These are phyloP conservation scores for Thamnophis sirtalis DNA, from an alignment of 2,113 vertebrate genomes.

Conservation along the genomic window DNA sequence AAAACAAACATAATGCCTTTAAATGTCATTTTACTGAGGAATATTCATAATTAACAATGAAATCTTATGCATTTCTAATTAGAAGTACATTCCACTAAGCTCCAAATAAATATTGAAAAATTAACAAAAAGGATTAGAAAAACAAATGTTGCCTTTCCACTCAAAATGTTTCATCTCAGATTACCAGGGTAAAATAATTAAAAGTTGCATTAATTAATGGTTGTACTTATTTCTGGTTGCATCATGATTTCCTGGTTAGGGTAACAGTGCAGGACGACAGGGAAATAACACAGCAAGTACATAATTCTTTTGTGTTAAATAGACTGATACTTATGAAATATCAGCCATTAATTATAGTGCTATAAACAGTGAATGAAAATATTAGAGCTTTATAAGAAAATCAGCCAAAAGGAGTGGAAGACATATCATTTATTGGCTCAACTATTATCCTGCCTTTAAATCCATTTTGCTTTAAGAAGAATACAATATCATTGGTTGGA, in stretches of 20 bases:
- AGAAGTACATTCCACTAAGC: not conserved
- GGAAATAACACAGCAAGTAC: not conserved
- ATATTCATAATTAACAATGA: not conserved
- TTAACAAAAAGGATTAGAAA: not conserved
- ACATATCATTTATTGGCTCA: not conserved
- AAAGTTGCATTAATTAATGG: not conserved
- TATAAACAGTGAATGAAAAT: not conserved
- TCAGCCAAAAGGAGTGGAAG: not conserved
- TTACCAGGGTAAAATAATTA: not conserved
- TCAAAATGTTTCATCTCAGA: not conserved
- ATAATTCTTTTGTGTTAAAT: not conserved
- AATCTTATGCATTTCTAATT: not conserved
- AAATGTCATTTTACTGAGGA: not conserved
- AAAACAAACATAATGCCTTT: not conserved
- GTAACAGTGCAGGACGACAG: not conserved
- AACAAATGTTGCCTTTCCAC: not conserved
- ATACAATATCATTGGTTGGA: not conserved
- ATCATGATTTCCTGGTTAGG: not conserved
- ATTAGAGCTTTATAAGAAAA: not conserved
- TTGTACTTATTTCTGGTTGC: not conserved
- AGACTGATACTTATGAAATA: not conserved
- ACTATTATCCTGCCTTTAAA: not conserved
- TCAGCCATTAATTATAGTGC: not conserved
- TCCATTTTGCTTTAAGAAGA: not conserved
- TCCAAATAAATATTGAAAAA: not conserved